Base-by-base conservation (phyloP, 2,888 invertebrate species). In the Zaprionus lineosus region DNA sequence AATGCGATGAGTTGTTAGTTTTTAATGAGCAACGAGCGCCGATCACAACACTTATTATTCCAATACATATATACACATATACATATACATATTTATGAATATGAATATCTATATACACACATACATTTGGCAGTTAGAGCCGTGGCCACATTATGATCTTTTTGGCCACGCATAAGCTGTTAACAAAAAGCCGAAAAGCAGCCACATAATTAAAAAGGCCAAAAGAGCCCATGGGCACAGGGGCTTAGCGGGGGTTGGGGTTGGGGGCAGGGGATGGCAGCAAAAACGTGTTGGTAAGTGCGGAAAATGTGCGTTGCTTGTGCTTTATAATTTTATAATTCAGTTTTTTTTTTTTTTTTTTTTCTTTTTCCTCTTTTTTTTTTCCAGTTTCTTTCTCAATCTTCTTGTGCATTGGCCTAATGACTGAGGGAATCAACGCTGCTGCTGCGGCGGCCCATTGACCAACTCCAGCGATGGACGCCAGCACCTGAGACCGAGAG, bases 1-100 rank as follows among this genome's bases (percentile, higher is more conserved):
- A 33, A 44, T 65, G 61, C 58, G 71, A 73, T 81, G 79, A 76
- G 74, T 76, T 71, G 79, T 69, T 69, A 64, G 64, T 78, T 63
- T 67, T 61, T 70, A 63, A 71, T 66, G 56, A 73, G 62, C 60
- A 56, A 16, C 63, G 40, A 73, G 59, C 69, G 64, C 41, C 61
- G 58, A 68, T 73, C 63, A 73, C 51, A 68, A 46, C 68, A 56
- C 63, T 68, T 68, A 63, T 59, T 59, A 63, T 56, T n/a, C n/a
- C n/a, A n/a, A n/a, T n/a, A n/a, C n/a, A n/a, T n/a, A n/a, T n/a
- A n/a, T n/a, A n/a, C n/a, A n/a, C n/a, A n/a, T n/a, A n/a, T n/a
- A n/a, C n/a, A n/a, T n/a, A n/a, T n/a, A n/a, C n/a, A n/a, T n/a
- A n/a, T n/a, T n/a, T n/a, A n/a, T n/a, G n/a, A n/a, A n/a, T n/a